phyloP scores from a whole-genome alignment of 2,888 invertebrate genomes.

The Ptychoptera albimana region DNA sequence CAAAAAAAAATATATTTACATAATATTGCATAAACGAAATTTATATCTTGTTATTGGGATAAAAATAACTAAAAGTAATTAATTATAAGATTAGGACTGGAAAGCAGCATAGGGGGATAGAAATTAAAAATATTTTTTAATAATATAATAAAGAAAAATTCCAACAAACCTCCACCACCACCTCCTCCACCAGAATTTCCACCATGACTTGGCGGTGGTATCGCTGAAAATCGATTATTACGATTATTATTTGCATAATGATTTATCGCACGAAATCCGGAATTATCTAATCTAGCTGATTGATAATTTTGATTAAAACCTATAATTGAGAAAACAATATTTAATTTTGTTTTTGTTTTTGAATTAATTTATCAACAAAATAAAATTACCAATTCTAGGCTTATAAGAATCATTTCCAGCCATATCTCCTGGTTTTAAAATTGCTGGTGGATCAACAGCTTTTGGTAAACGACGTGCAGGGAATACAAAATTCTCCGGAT shows the following conservation, averaged over 20 bases:
- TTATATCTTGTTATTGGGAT: too few species aligned
- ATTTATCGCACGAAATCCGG: slow-evolving; percentile 62
- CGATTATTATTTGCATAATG: slow-evolving; percentile 31
- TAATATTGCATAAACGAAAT: too few species aligned
- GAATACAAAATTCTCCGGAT: slow-evolving; percentile 56
- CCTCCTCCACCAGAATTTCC: not conserved
- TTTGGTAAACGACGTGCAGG: slow-evolving; percentile 52
- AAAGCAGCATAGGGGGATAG: not conserved
- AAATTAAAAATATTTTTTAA: too few species aligned
- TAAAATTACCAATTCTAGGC: slow-evolving; percentile 51
- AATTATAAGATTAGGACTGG: not conserved
- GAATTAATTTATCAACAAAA: slow-evolving; percentile 2
- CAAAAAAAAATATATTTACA: too few species aligned
- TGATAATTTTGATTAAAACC: slow-evolving; percentile 49
- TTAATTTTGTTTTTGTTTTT: slow-evolving; percentile 1
- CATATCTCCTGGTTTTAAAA: slow-evolving; percentile 67
- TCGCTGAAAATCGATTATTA: too few species aligned
- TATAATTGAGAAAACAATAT: slow-evolving; percentile 16
- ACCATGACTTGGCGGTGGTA: not conserved
- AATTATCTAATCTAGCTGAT: slow-evolving; percentile 44
- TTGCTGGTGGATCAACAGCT: slow-evolving; percentile 53
- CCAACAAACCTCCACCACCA: not conserved
- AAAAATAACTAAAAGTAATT: too few species aligned
- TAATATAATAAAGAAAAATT: too few species aligned
- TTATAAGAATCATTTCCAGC: slow-evolving; percentile 44